Percentiles rank a stretch among this genome's conserved stretches.
These are phyloP conservation scores for Vombatus ursinus DNA, from an alignment of 2,113 vertebrate genomes.

Conservation along the genomic window DNA sequence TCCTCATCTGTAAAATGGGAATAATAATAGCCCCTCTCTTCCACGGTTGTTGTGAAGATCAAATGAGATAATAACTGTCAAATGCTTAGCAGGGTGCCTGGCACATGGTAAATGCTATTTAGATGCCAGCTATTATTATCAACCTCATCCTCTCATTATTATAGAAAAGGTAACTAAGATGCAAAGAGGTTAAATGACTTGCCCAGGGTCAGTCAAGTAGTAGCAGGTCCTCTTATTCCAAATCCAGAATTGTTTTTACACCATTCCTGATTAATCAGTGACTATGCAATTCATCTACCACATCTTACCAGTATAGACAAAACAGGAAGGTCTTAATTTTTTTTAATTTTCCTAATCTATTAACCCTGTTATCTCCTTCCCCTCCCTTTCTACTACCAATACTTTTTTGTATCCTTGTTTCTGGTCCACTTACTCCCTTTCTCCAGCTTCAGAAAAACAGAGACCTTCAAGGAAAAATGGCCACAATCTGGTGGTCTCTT, in stretches of 20 bases:
- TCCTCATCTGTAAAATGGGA: neutral
- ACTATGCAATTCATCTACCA: rapidly evolving
- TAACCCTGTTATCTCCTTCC: neutral
- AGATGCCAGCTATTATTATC: neutral
- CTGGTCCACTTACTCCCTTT: neutral
- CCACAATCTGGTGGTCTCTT: neutral
- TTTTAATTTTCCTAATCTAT: too few species aligned
- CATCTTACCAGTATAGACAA: rapidly evolving
- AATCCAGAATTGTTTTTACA: neutral
- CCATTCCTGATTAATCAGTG: neutral
- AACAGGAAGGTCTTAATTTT: neutral
- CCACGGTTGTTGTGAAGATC: neutral
- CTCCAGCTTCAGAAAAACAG: neutral
- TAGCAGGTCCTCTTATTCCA: neutral
- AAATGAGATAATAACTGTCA: neutral
- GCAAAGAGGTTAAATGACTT: neutral
- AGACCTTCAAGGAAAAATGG: neutral
- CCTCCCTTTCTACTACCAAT: neutral
- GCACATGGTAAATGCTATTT: neutral
- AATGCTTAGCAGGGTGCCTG: neutral
- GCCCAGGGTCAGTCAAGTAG: neutral
- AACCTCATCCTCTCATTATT: neutral
- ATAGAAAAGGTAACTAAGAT: neutral
- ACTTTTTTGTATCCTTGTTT: neutral
- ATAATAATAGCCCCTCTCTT: neutral